A percentile compares a stretch with the other conserved stretches of the same genome.
Conservation (phyloP, 2,113 vertebrate genomes). For the Galbula dea region DNA sequence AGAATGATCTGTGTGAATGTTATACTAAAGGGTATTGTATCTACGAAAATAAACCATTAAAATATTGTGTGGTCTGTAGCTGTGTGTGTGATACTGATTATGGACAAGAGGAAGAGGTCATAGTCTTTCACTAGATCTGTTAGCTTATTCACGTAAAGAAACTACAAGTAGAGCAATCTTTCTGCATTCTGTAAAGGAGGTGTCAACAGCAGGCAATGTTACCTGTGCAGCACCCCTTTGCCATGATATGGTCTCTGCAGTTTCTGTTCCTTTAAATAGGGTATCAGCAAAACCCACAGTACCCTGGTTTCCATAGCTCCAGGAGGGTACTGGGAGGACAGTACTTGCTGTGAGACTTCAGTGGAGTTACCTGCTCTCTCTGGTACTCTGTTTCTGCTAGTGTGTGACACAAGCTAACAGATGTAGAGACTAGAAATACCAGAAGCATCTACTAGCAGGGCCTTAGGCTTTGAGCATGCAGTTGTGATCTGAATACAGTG, state of each 20-base stretch:
- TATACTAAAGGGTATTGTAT: not conserved
- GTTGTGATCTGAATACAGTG: not conserved
- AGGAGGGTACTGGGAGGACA: rapidly evolving
- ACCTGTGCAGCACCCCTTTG: not conserved
- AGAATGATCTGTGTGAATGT: not conserved
- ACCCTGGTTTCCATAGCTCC: not conserved
- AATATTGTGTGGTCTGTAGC: not conserved
- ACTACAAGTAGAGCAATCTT: rapidly evolving
- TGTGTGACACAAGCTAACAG: too few relatives aligned
- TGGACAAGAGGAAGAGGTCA: not conserved
- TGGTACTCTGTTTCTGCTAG: not conserved
- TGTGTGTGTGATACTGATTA: not conserved
- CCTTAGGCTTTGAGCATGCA: rapidly evolving
- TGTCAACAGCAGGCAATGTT: not conserved
- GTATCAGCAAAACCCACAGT: not conserved
- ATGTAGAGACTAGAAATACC: not conserved
- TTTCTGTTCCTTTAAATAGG: not conserved
- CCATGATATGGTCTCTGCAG: not conserved
- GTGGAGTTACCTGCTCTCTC: not conserved
- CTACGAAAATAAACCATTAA: not conserved
- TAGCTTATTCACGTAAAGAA: not conserved
- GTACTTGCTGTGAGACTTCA: not conserved
- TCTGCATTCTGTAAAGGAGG: not conserved
- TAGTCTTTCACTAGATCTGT: not conserved
- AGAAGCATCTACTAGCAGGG: not conserved